Percentiles rank a stretch among this genome's conserved stretches.
Evolutionary conservation across 2,888 invertebrate species (phyloP).

Genomic region (Leuctra nigra): DNA sequence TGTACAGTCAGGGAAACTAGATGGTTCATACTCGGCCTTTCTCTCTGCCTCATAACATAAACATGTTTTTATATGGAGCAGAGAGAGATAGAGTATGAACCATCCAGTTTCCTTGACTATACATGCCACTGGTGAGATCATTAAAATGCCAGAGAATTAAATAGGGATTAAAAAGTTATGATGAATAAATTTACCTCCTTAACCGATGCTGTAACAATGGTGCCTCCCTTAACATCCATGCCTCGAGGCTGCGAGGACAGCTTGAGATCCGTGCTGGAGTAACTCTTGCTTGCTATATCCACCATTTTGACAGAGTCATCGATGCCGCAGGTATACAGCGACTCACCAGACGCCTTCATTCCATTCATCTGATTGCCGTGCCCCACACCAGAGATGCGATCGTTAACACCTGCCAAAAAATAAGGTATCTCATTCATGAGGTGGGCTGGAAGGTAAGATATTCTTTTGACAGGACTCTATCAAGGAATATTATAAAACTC

Average conservation of each 20-base stretch:
- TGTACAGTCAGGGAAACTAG: too few species aligned
- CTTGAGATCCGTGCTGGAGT: slow-evolving; percentile 55
- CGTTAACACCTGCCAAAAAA: slow-evolving; percentile 70
- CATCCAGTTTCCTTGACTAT: too few species aligned
- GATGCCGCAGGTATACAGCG: slow-evolving; percentile 83
- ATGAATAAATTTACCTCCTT: slow-evolving; percentile 62
- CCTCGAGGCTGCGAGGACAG: slow-evolving; percentile 87
- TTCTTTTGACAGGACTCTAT: too few species aligned
- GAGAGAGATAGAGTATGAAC: too few species aligned
- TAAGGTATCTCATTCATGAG: too few species aligned
- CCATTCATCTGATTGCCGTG: slow-evolving; percentile 96
- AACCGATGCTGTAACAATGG: slow-evolving; percentile 74
- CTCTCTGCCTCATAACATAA: too few species aligned
- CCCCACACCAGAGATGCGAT: slow-evolving; percentile 72
- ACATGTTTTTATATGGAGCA: too few species aligned
- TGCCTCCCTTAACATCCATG: slow-evolving; percentile 69
- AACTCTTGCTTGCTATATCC: slow-evolving; percentile 39
- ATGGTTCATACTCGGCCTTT: too few species aligned
- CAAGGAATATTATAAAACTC: too few species aligned
- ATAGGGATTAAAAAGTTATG: background rate
- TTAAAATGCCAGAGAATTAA: too few species aligned
- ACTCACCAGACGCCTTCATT: slow-evolving; percentile 62
- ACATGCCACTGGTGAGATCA: too few species aligned
- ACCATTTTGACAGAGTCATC: slow-evolving; percentile 83
- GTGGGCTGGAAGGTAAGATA: too few species aligned